Evolutionary conservation across 2,888 invertebrate species (phyloP).

Genomic region (Synergus japonicus): DNA sequence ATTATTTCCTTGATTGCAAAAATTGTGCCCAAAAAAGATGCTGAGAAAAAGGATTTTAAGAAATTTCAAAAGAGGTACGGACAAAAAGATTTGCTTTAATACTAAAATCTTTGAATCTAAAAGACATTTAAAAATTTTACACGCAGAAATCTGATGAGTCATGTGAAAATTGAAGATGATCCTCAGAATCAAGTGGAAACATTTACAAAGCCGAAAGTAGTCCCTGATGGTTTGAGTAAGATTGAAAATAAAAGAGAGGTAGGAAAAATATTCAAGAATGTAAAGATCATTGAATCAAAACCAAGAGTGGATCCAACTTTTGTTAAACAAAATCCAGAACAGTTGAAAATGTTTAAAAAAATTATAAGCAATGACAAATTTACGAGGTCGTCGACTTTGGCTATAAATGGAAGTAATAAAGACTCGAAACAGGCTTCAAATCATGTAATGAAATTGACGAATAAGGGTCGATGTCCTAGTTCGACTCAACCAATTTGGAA

Average conservation of each 20-base stretch:
- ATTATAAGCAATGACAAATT: slow-evolving; percentile 10
- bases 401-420: background rate
- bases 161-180: background rate
- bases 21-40: background rate
- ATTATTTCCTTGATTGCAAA: slow-evolving; percentile 13
- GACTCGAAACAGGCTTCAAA: background rate
- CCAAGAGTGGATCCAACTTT: background rate
- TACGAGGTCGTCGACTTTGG: background rate
- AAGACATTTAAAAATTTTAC: background rate
- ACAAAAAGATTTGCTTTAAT: background rate
- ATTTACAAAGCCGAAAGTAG: background rate
- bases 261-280: background rate
- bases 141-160: background rate
- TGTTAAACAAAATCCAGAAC: background rate
- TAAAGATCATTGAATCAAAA: background rate
- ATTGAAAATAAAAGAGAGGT: background rate
- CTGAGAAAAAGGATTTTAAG: background rate
- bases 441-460: background rate
- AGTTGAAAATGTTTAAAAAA: background rate
- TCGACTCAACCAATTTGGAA: slow-evolving; percentile 37
- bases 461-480: background rate
- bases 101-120: background rate
- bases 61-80: background rate
- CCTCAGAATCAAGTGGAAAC: background rate
- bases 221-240: background rate